A percentile compares a stretch with the other conserved stretches of the same genome.
Evolutionary conservation across 2,888 invertebrate genomes (phyloP).

Genomic region (Yponomeuta evonymella): DNA sequence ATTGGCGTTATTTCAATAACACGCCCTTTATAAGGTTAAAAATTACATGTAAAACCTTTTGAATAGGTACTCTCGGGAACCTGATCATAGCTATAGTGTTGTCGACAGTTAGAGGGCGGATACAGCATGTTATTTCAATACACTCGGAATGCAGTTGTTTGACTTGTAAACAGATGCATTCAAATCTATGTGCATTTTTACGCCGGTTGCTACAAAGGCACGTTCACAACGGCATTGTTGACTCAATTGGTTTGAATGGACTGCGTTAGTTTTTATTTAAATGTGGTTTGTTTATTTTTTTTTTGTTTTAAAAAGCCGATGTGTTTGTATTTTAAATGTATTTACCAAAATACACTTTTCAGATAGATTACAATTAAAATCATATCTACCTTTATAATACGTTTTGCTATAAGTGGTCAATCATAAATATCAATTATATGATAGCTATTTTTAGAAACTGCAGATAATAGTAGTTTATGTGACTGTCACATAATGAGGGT

Average conservation of each 20-base stretch:
- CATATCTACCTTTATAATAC: too few relatives aligned
- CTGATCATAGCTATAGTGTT: not conserved
- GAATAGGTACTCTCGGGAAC: too few relatives aligned
- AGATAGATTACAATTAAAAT: too few relatives aligned
- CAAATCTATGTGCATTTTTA: conserved; percentile 3
- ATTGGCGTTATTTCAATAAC: too few relatives aligned
- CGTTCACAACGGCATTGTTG: not conserved
- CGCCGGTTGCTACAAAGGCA: not conserved
- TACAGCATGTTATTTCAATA: not conserved
- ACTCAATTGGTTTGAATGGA: not conserved
- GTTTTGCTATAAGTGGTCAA: too few relatives aligned
- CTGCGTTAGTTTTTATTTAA: not conserved
- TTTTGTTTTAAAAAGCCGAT: not conserved
- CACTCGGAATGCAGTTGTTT: not conserved
- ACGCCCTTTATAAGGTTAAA: too few relatives aligned
- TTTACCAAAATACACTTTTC: too few relatives aligned
- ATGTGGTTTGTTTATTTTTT: not conserved
- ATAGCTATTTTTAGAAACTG: too few relatives aligned
- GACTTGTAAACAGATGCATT: not conserved
- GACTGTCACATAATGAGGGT: too few relatives aligned
- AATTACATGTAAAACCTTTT: too few relatives aligned
- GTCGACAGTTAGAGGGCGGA: not conserved
- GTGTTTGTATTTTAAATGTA: not conserved
- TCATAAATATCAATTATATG: too few relatives aligned
- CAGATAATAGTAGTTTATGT: too few relatives aligned